These are phyloP conservation scores for Phrynocephalus vlangalii DNA, from an alignment of 2,797 vertebrate genomes.

Conservation along the genomic window DNA sequence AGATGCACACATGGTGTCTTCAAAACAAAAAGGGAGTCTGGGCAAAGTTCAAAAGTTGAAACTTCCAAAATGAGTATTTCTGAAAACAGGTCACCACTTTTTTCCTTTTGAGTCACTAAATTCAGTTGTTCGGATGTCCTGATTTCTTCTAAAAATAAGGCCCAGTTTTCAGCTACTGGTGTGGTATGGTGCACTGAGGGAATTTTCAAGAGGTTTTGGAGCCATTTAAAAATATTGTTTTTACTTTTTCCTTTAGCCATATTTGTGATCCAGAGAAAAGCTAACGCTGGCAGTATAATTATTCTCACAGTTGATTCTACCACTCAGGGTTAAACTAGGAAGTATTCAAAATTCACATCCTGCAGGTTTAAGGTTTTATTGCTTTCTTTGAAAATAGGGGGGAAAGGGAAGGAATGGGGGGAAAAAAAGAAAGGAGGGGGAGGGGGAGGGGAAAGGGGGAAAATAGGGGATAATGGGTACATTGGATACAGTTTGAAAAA, in stretches of 20 bases:
- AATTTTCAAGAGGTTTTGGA: conserved; percentile 6
- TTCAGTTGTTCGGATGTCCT: conserved; percentile 26
- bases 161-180: conserved; percentile 18
- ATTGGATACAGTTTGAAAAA: too few relatives aligned
- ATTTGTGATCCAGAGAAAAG: background rate
- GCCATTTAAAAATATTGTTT: background rate
- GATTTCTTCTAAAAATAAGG: conserved; percentile 11
- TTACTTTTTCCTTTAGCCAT: background rate
- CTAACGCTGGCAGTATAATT: background rate
- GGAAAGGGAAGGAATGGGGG: too few relatives aligned
- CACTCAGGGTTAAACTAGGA: background rate
- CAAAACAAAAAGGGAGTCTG: conserved; percentile 15
- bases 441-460: too few relatives aligned
- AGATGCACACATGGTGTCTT: background rate
- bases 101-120: conserved; percentile 10
- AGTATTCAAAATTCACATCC: background rate
- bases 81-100: background rate
- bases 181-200: background rate
- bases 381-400: too few relatives aligned
- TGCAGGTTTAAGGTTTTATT: too few relatives aligned
- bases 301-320: background rate
- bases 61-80: conserved; percentile 20
- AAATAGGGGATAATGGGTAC: too few relatives aligned
- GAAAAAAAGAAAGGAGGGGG: too few relatives aligned
- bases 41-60: conserved; percentile 33